phyloP scores from a whole-genome alignment of 2,888 invertebrate species.

The Cephus spinipes region DNA sequence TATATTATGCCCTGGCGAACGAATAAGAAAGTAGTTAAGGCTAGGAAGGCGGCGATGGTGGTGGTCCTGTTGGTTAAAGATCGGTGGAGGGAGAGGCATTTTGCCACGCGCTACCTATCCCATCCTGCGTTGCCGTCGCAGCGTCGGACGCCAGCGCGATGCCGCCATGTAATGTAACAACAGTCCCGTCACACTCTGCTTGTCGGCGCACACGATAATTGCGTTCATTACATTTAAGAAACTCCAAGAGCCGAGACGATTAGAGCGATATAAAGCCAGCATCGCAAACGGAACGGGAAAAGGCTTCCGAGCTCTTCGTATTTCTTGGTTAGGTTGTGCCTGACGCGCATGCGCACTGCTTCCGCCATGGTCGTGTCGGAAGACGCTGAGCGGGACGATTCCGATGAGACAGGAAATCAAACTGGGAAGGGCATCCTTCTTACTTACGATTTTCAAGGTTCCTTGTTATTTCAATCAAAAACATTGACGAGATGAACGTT shows the following conservation, averaged over 20 bases:
- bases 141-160: constrained; percentile 18
- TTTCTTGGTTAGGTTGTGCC: neutral
- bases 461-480: neutral
- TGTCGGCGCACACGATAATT: constrained; percentile 63
- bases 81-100: constrained; percentile 12
- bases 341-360: neutral
- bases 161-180: constrained; percentile 52
- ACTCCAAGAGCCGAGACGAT: constrained; percentile 9
- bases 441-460: neutral
- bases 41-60: constrained; percentile 30
- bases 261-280: constrained; percentile 4
- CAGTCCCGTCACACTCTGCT: constrained; percentile 64
- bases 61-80: constrained; percentile 12
- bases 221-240: constrained; percentile 64
- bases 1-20: constrained; percentile 29
- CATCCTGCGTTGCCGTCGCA: constrained; percentile 31
- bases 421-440: neutral
- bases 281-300: constrained; percentile 5
- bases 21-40: constrained; percentile 53
- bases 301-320: neutral
- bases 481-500: neutral
- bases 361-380: neutral
- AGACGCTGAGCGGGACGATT: neutral
- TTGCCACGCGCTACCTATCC: constrained; percentile 62
- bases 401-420: neutral